phyloP scores from a whole-genome alignment of 1,140 invertebrate genomes.

The Cotesia vestalis region DNA sequence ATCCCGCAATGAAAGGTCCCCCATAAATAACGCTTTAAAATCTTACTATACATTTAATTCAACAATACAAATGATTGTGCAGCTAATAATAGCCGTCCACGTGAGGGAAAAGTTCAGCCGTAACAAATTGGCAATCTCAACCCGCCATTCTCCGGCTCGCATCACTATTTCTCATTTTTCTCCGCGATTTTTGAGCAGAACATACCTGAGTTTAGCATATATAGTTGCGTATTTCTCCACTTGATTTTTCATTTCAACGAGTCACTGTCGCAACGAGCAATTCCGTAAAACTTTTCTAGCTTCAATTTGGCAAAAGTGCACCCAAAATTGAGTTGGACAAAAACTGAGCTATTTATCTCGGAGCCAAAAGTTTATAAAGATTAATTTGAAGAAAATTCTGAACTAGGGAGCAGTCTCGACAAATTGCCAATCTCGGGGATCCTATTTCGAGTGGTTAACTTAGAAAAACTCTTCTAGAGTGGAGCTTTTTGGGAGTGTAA shows the following conservation, averaged over 20 bases:
- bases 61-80: too few relatives aligned
- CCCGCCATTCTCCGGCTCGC: slow-evolving; percentile 31
- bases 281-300: neutral
- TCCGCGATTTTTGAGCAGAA: slow-evolving; percentile 40
- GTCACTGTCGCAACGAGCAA: neutral
- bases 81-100: too few relatives aligned
- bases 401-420: slow-evolving; percentile 19
- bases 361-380: slow-evolving; percentile 11
- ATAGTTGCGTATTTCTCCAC: slow-evolving; percentile 24
- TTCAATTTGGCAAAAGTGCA: neutral
- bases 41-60: too few relatives aligned
- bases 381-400: slow-evolving; percentile 3
- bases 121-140: slow-evolving; percentile 55
- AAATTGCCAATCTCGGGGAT: slow-evolving; percentile 34
- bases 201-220: slow-evolving; percentile 35
- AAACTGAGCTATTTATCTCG: neutral
- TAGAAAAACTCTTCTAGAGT: neutral
- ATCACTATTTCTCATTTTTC: slow-evolving; percentile 46
- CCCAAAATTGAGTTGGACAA: too few relatives aligned
- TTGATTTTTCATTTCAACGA: slow-evolving; percentile 26
- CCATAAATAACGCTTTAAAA: too few relatives aligned
- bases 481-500: neutral
- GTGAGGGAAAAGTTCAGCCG: slow-evolving; percentile 23
- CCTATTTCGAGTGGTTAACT: slow-evolving; percentile 10
- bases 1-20: too few relatives aligned